Evolutionary conservation across 2,113 vertebrate species (phyloP), one percentile per base, ranked within the genome.

Genomic region (Oryzias woworae): DNA sequence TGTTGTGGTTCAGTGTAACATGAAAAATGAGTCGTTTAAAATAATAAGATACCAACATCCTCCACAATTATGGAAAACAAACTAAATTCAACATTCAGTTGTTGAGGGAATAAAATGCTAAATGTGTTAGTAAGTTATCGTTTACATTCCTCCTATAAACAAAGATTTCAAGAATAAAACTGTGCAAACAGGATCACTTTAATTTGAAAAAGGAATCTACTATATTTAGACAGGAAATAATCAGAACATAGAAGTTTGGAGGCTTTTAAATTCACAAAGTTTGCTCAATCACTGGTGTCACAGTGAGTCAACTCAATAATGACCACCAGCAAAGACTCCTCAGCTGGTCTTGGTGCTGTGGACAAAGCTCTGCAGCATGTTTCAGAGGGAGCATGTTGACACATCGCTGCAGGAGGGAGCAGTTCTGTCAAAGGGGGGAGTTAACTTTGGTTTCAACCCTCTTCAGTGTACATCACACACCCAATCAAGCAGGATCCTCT

Each of bases 381-480:
- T 90, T 72, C 85, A 87, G 81, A 77, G 87, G 86, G 78, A 51
- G 83, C 5, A 47, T 80, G 86, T 85, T 87, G 83, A 89, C 68
- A 51, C 56, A 54, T 78, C 87, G 66, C 88, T 1, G 49, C 80
- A 76, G 90, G 89, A 79, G 87, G 87, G 53, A 87, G 68, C 5
- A 45, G 62, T 17, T 0, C 55, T 46, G 67, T 80, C 74, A 93
- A 92, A 85, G 75, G 69, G 71, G 84, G 81, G 89, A 83, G 87
- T 88, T 92, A 94, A 92, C 91, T 88, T 90, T 79, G 75, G 78
- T 86, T 89, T 87, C 83, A 75, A 72, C 36, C 77, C 82, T 82
- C 87, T 84, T 69, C 78, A 85, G 57, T 61, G 59, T 36, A 41
- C 66, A 77, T 71, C 77, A 69, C 62, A 73, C 81, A 65, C 26